Evolutionary conservation across 2,797 vertebrate genomes (phyloP).

Genomic region (Crenuchus spilurus): DNA sequence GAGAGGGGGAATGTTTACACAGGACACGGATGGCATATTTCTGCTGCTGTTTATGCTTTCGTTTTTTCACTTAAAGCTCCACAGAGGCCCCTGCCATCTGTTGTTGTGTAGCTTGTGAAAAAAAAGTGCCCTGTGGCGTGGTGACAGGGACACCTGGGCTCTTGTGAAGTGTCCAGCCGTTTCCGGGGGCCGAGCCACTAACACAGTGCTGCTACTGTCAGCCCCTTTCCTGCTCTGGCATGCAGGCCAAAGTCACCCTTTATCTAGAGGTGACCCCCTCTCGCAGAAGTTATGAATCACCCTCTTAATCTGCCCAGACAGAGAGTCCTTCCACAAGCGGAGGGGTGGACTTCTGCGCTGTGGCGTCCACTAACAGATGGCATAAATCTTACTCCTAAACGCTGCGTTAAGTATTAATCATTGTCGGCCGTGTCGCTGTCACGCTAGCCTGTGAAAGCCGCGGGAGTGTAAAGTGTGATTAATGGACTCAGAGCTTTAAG

Average conservation of each 20-base stretch:
- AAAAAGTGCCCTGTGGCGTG: constrained; percentile 34
- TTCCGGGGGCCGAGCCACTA: constrained; percentile 44
- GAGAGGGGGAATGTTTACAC: constrained; percentile 37
- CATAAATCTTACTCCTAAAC: constrained; percentile 87
- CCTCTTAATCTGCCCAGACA: constrained; percentile 77
- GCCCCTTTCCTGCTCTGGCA: constrained; percentile 59
- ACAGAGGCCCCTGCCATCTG: constrained; percentile 44
- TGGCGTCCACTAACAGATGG: constrained; percentile 81
- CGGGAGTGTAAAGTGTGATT: constrained; percentile 79
- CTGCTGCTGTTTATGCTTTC: constrained; percentile 18
- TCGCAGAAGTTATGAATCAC: constrained; percentile 81
- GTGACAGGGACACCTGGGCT: constrained; percentile 53
- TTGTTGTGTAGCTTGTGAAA: constrained; percentile 32
- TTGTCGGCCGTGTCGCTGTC: constrained; percentile 79
- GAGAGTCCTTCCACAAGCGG: constrained; percentile 68
- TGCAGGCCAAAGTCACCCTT: constrained; percentile 71
- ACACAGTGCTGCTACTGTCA: constrained; percentile 43
- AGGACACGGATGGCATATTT: constrained; percentile 24
- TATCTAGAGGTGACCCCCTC: constrained; percentile 79
- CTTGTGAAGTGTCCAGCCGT: constrained; percentile 47
- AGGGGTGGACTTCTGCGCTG: constrained; percentile 71
- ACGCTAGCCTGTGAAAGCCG: constrained; percentile 64
- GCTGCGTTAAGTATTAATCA: constrained; percentile 85
- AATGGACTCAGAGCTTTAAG: constrained; percentile 76
- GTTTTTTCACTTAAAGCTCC: constrained; percentile 34